phyloP scores from a whole-genome alignment of 2,797 vertebrate species.

The Rachycentron canadum region DNA sequence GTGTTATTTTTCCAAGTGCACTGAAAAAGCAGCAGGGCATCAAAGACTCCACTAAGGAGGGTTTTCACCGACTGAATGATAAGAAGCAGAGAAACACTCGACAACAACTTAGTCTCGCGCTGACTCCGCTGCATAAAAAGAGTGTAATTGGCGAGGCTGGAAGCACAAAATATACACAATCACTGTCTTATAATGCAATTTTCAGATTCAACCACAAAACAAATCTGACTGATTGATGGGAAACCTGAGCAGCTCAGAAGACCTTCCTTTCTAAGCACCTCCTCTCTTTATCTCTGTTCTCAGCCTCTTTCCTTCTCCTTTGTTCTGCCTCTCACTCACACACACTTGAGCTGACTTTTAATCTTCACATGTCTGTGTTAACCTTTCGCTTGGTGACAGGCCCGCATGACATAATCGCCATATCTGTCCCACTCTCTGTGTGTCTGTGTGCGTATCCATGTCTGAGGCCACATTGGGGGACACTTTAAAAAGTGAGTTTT shows the following conservation, averaged over 20 bases:
- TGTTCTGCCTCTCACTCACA: constrained; percentile 49
- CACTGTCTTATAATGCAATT: neutral
- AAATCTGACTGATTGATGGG: too few relatives aligned
- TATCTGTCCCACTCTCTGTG: constrained; percentile 46
- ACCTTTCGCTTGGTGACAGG: constrained; percentile 74
- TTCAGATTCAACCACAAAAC: too few relatives aligned
- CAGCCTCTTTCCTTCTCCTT: constrained; percentile 17
- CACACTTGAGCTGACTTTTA: constrained; percentile 60
- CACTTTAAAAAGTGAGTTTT: constrained; percentile 37
- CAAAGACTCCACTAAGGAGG: constrained; percentile 63
- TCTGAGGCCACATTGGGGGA: constrained; percentile 30
- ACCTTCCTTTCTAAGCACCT: constrained; percentile 28
- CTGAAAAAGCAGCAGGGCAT: constrained; percentile 73
- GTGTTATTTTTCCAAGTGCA: constrained; percentile 71
- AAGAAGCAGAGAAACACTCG: constrained; percentile 55
- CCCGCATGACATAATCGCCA: constrained; percentile 58
- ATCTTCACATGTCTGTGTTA: constrained; percentile 48
- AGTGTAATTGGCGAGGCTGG: neutral
- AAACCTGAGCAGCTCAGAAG: neutral
- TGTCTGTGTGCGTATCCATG: constrained; percentile 11
- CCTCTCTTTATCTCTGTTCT: constrained; percentile 41
- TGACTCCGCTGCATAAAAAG: constrained; percentile 16
- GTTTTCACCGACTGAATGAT: constrained; percentile 69
- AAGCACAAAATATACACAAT: neutral
- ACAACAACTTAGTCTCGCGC: constrained; percentile 23